Evolutionary conservation across 2,113 vertebrate species (phyloP), one percentile per base, ranked within the genome.

Genomic region (Corythaixoides concolor): DNA sequence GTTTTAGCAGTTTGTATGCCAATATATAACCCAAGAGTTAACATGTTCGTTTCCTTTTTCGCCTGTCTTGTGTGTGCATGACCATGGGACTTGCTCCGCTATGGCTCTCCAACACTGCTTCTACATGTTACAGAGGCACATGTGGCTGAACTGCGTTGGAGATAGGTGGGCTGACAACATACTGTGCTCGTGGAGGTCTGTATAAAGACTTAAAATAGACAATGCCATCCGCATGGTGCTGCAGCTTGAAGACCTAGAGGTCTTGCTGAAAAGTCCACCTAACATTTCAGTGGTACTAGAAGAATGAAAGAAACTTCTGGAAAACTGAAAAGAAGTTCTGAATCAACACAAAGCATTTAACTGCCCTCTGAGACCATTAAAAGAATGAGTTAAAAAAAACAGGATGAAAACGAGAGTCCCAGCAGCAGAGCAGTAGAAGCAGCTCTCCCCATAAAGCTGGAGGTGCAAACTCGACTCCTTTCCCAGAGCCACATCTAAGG

Each of bases 41-140:
- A 55, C 5, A 27, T 0, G 0, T 12, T 77, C 9, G 12, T 72
- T 60, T 52, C 37, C 30, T 64, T 88, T 33, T 47, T 43, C 0
- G 0, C 30, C 26, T 8, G 30, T 58, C 52, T 58, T 49, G 10
- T 21, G 16, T 11, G 39, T 23, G 11, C 6, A 7, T 26, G 66
- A 79, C 22, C 39, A 30, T 5, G 15, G 35, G 20, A 68, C 22
- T 37, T 77, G 47, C n/a, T 43, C 17, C 56, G 92, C 8, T 20
- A n/a, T 22, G 1, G 3, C 20, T 64, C 17, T 59, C 45, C 67
- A 67, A 10, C 9, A 26, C 8, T 3, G 21, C 5, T 32, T 81
- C 56, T 22, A 15, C 1, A 1, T 0, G 2, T 59, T 70, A 37
- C 35, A 70, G 63, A 76, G 32, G 18, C 28, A 30, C 4, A 3